Conservation (phyloP, 1,140 invertebrate species). For the Sitophilus oryzae region DNA sequence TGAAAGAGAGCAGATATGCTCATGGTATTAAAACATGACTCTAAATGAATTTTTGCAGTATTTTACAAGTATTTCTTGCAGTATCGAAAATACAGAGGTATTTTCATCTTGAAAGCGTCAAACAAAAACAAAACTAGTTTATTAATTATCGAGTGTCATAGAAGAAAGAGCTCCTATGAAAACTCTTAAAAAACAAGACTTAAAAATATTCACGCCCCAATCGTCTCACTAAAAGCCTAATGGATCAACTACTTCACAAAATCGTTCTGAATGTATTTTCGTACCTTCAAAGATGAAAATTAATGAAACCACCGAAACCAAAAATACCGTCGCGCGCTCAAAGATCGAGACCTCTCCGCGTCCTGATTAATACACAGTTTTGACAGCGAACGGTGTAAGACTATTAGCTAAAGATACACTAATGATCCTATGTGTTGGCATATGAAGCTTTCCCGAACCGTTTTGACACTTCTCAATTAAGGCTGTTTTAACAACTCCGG, state of each 20-base stretch:
- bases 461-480: not conserved
- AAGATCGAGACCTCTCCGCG: constrained; percentile 4
- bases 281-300: not conserved
- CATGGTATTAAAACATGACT: too few species aligned
- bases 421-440: constrained; percentile 29
- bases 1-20: too few species aligned
- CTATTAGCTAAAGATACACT: constrained; percentile 32
- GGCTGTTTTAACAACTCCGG: too few species aligned
- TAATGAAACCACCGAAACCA: not conserved
- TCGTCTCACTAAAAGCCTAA: not conserved
- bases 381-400: constrained; percentile 32
- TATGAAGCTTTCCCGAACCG: constrained; percentile 25
- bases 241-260: not conserved
- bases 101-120: too few species aligned
- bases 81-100: too few species aligned
- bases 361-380: constrained; percentile 35
- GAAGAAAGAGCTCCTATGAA: too few species aligned
- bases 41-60: too few species aligned
- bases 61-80: too few species aligned
- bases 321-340: constrained; percentile 1
- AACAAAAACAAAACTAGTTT: too few species aligned
- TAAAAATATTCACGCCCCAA: not conserved
- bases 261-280: not conserved
- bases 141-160: too few species aligned
- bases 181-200: not conserved